Evolutionary conservation across 2,888 invertebrate genomes (phyloP).

Genomic region (Pristionchus exspectatus): DNA sequence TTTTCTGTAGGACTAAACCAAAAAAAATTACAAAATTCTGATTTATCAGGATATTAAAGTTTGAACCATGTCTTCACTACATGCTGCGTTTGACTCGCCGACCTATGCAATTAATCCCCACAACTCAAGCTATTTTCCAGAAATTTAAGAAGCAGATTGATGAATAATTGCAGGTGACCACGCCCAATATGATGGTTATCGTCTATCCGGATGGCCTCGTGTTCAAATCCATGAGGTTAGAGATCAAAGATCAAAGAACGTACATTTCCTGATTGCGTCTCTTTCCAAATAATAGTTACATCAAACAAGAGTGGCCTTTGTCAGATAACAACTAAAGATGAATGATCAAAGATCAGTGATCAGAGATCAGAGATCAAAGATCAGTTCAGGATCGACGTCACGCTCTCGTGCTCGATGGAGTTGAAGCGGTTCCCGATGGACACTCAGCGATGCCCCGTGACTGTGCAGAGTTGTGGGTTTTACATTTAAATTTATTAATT

Average conservation of each 20-base stretch:
- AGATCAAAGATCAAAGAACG: slow-evolving; percentile 1
- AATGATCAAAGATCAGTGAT: neutral
- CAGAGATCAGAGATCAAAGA: slow-evolving; percentile 17
- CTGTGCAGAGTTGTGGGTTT: slow-evolving; percentile 75
- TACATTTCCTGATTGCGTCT: no score
- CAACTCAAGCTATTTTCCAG: neutral
- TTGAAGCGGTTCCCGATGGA: slow-evolving; percentile 74
- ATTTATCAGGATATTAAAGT: no score
- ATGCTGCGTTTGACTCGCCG: neutral
- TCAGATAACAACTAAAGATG: neutral
- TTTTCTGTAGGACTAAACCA: no score
- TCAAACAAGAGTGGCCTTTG: no score
- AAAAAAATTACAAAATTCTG: no score
- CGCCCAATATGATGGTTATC: slow-evolving; percentile 71
- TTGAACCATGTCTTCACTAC: no score
- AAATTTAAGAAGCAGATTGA: neutral
- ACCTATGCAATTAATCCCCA: neutral
- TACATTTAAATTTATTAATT: neutral
- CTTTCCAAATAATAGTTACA: no score
- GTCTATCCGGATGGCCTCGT: slow-evolving; percentile 78
- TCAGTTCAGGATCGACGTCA: slow-evolving; percentile 75
- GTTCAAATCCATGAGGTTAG: slow-evolving; percentile 77
- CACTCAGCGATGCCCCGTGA: slow-evolving; percentile 74
- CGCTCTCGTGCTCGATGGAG: slow-evolving; percentile 76
- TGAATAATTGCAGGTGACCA: slow-evolving; percentile 64